Conservation (phyloP, 2,888 invertebrate species). For the Heliconius ismenius region DNA sequence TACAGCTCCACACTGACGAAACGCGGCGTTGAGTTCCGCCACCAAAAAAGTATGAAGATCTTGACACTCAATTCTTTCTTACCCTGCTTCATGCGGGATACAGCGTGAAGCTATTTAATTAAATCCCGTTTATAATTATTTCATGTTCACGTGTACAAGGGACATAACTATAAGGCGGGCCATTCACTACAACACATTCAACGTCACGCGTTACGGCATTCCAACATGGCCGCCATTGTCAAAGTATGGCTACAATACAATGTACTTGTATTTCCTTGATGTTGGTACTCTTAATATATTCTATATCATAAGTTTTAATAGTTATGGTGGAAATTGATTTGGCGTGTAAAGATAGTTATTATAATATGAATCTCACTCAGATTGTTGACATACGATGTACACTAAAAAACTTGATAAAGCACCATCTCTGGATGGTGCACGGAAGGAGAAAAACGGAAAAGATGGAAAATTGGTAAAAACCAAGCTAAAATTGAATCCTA, state of each 20-base stretch:
- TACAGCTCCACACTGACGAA: no score
- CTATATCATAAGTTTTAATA: not conserved
- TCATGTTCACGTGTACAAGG: slow-evolving; percentile 17
- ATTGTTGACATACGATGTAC: not conserved
- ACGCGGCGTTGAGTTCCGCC: no score
- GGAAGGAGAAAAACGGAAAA: no score
- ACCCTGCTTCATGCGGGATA: not conserved
- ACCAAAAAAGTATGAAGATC: no score
- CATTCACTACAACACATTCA: slow-evolving; percentile 32
- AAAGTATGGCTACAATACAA: slow-evolving; percentile 36
- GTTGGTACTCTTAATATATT: slow-evolving; percentile 23
- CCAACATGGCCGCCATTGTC: slow-evolving; percentile 51
- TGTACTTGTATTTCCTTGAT: slow-evolving; percentile 17
- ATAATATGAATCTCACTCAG: not conserved
- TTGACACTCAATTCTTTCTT: no score
- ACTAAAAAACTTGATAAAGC: no score
- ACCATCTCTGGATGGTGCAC: no score
- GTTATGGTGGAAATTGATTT: not conserved
- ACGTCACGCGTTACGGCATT: slow-evolving; percentile 52
- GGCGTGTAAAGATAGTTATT: not conserved
- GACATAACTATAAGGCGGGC: slow-evolving; percentile 25
- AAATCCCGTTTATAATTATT: not conserved
- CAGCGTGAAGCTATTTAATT: not conserved
- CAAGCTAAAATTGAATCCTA: no score
- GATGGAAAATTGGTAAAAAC: not conserved